These are phyloP conservation scores for Pollimyrus isidori DNA, from an alignment of 2,113 vertebrate genomes.

Conservation along the genomic window DNA sequence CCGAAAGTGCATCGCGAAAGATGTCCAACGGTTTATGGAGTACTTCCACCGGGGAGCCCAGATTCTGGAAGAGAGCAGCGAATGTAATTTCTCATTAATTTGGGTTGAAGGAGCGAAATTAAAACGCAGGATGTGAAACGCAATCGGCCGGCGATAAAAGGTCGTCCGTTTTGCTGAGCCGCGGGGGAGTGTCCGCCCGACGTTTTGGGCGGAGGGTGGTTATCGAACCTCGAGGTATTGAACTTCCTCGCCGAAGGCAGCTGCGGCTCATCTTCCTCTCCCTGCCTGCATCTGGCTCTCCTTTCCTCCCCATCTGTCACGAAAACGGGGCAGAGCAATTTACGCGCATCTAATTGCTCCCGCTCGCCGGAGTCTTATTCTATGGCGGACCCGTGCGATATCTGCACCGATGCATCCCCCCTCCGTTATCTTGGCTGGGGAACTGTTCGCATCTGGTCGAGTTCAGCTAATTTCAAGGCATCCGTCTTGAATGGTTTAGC, in stretches of 20 bases:
- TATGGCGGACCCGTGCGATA: neutral
- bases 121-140: constrained; percentile 18
- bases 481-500: constrained; percentile 4
- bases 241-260: constrained; percentile 23
- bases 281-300: constrained; percentile 13
- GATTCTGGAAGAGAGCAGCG: neutral
- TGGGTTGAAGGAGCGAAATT: neutral
- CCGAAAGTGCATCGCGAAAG: neutral
- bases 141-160: constrained; percentile 8
- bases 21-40: neutral
- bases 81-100: constrained; percentile 13
- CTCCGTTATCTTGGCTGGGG: neutral
- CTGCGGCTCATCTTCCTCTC: constrained; percentile 10
- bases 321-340: constrained; percentile 13
- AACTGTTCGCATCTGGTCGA: constrained; percentile 8
- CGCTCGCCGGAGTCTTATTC: constrained; percentile 19
- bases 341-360: constrained; percentile 27
- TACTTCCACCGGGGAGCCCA: neutral
- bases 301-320: constrained; percentile 3
- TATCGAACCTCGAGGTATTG: constrained; percentile 15
- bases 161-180: constrained; percentile 1
- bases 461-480: neutral
- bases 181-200: constrained; percentile 18
- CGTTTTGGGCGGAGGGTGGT: neutral
- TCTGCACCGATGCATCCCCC: neutral